A percentile compares a stretch with the other conserved stretches of the same genome.
Evolutionary conservation across 2,113 vertebrate species (phyloP).

Genomic region (Sturnus vulgaris): DNA sequence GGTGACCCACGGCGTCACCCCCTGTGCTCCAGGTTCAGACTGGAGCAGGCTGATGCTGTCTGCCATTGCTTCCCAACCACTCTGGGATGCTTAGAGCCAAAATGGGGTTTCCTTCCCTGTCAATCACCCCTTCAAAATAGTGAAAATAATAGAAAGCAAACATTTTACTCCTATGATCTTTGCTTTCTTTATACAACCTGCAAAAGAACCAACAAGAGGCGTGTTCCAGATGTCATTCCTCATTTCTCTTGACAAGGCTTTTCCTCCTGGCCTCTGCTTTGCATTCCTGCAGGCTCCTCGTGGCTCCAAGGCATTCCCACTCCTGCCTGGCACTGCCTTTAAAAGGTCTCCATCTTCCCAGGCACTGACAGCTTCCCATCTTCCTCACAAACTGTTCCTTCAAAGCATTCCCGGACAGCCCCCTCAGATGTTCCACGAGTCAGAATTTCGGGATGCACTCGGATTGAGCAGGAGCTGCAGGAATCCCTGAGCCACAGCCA

Average conservation of each 20-base stretch:
- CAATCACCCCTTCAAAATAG: neutral
- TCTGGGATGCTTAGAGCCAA: neutral
- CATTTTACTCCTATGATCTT: neutral
- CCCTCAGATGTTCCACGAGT: neutral
- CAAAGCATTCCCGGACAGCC: neutral
- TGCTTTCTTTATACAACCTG: neutral
- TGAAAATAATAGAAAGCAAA: neutral
- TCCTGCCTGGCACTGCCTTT: neutral
- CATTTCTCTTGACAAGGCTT: neutral
- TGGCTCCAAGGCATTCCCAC: neutral
- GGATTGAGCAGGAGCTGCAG: neutral
- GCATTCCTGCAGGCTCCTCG: neutral
- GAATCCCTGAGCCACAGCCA: neutral
- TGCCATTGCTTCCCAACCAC: neutral
- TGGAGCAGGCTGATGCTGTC: neutral
- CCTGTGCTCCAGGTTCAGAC: neutral
- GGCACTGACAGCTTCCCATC: neutral
- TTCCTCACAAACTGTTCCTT: neutral
- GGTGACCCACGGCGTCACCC: accelerated
- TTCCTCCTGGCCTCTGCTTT: neutral
- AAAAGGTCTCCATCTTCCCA: neutral
- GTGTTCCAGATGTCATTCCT: neutral
- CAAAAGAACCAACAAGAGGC: neutral
- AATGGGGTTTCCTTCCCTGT: neutral
- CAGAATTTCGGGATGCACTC: accelerated